phyloP scores from a whole-genome alignment of 2,888 invertebrate species.

The Acrocyrtus sp. region DNA sequence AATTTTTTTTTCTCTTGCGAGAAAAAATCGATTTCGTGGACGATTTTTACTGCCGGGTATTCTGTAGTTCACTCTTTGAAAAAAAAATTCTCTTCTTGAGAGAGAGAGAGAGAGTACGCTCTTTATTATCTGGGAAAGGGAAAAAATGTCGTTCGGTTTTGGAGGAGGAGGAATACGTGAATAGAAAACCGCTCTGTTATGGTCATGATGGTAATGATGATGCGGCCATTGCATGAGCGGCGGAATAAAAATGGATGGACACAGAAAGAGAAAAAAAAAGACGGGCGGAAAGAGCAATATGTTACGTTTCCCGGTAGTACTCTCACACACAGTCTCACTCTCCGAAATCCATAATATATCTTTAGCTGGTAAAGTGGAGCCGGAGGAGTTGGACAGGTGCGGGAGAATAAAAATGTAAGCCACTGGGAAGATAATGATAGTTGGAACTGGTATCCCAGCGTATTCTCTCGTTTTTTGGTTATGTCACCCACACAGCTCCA shows the following conservation, averaged over 20 bases:
- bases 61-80: background rate
- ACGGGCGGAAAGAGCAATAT: constrained; percentile 10
- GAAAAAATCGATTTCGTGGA: constrained; percentile 28
- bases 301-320: constrained; percentile 7
- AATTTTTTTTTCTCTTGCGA: constrained; percentile 15
- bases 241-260: background rate
- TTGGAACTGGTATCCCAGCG: background rate
- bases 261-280: background rate
- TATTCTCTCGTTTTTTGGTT: background rate
- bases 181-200: too few relatives aligned
- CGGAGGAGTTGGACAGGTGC: too few relatives aligned
- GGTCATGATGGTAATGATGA: constrained; percentile 19
- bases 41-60: constrained; percentile 23
- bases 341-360: too few relatives aligned
- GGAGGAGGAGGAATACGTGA: background rate
- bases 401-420: too few relatives aligned
- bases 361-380: background rate
- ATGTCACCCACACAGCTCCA: background rate
- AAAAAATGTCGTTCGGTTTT: too few relatives aligned
- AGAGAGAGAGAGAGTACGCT: too few relatives aligned
- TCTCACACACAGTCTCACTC: background rate
- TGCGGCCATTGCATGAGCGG: constrained; percentile 29
- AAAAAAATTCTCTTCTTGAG: background rate
- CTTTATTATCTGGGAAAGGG: background rate
- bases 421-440: background rate